Conservation (phyloP, 1,140 invertebrate genomes). For the Orchesella cincta region DNA sequence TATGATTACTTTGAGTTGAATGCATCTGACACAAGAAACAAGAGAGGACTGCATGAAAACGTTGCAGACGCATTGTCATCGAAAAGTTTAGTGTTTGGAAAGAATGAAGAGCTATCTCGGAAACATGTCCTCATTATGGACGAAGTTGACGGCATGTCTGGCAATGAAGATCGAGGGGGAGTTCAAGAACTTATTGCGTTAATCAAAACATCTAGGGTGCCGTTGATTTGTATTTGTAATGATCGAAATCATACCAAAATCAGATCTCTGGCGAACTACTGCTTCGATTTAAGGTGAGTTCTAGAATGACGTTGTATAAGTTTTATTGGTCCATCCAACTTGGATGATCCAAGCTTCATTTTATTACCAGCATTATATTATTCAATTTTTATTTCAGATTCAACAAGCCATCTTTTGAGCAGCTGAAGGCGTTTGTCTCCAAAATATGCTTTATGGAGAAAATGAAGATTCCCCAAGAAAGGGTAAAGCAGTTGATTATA, state of each 20-base stretch:
- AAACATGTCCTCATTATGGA: conserved; percentile 97
- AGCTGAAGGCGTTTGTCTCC: conserved; percentile 91
- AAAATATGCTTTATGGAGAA: conserved; percentile 89
- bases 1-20: conserved; percentile 94
- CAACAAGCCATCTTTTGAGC: conserved; percentile 77
- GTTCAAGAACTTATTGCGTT: conserved; percentile 89
- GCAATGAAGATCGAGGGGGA: conserved; percentile 97
- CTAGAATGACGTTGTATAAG: neutral
- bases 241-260: conserved; percentile 94
- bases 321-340: neutral
- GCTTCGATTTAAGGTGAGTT: conserved; percentile 79
- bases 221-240: conserved; percentile 98
- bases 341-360: conserved; percentile 56
- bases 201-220: conserved; percentile 87
- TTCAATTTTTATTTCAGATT: conserved; percentile 60
- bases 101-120: conserved; percentile 4
- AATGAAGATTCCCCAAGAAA: conserved; percentile 75
- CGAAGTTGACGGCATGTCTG: conserved; percentile 99
- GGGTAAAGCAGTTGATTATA: conserved; percentile 79
- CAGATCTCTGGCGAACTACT: conserved; percentile 88
- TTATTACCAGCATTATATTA: conserved; percentile 54
- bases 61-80: conserved; percentile 75
- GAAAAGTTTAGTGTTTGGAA: conserved; percentile 63
- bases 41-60: conserved; percentile 80
- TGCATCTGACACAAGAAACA: conserved; percentile 94